Percentiles rank a stretch among this genome's conserved stretches.
phyloP scores from a whole-genome alignment of 1,140 invertebrate genomes.

The Rhyzopertha dominica region DNA sequence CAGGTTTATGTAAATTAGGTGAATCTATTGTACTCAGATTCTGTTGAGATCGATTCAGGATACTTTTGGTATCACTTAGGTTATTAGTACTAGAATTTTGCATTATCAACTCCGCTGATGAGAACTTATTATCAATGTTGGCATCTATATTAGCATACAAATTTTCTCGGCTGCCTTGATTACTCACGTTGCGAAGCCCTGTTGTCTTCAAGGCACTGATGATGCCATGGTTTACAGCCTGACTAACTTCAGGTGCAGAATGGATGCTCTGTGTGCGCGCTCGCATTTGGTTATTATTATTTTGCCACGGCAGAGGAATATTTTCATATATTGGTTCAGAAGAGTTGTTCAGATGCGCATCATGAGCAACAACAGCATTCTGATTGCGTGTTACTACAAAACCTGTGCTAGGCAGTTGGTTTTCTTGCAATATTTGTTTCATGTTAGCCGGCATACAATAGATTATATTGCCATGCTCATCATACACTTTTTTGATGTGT shows the following conservation, averaged over 20 bases:
- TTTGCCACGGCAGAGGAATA: slow-evolving; percentile 61
- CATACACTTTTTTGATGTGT: slow-evolving; percentile 56
- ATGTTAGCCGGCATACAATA: slow-evolving; percentile 54
- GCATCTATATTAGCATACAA: slow-evolving; percentile 36
- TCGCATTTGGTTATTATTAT: slow-evolving; percentile 47
- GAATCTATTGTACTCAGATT: slow-evolving; percentile 17
- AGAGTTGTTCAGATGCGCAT: slow-evolving; percentile 42
- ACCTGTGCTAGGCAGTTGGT: slow-evolving; percentile 47
- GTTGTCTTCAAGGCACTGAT: slow-evolving; percentile 33
- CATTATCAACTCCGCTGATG: slow-evolving; percentile 26
- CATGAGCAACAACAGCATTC: slow-evolving; percentile 37
- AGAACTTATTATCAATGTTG: slow-evolving; percentile 18
- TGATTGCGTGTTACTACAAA: slow-evolving; percentile 50
- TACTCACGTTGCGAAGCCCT: slow-evolving; percentile 2
- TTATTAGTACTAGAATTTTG: slow-evolving; percentile 18
- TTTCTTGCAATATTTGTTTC: slow-evolving; percentile 43
- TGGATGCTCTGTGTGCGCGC: slow-evolving; percentile 62
- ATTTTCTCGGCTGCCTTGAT: slow-evolving; percentile 30
- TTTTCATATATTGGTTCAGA: slow-evolving; percentile 76
- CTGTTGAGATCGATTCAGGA: slow-evolving; percentile 21
- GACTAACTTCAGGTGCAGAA: slow-evolving; percentile 57
- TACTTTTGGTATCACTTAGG: slow-evolving; percentile 15
- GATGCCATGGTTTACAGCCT: slow-evolving; percentile 32
- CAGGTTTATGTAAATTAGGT: slow-evolving; percentile 2
- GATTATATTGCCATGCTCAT: slow-evolving; percentile 56